Evolutionary conservation across 2,113 vertebrate genomes (phyloP), one percentile per base, ranked within the genome.

Genomic region (Dipodomys merriami): DNA sequence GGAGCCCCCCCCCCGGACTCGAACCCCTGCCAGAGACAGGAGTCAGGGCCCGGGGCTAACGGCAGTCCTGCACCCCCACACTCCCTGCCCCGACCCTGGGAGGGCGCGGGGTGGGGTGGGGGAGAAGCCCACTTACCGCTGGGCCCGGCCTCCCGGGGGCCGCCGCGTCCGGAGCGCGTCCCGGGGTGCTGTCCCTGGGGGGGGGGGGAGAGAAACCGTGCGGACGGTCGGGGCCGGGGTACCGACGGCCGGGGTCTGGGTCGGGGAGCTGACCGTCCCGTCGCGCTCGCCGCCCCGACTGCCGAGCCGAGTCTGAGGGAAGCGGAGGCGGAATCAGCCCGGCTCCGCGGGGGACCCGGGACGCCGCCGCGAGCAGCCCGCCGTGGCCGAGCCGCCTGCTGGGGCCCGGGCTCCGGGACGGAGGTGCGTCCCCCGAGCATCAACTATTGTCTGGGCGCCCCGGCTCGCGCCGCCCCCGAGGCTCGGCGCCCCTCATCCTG

Each of bases 161-260:
- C 11, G 82, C 94, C 77, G 94, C 83, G 91, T 97, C 96, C 90
- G 12, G 86, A 94, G 92, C 81, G 91, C 92, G 94, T 96, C 93
- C 80, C 86, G 94, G 93, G 95, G 94, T 95, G 94, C 90, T 91
- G 93, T 96, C 96, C 96, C 96, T 95, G 82, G 93, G 88, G 96
- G 95, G 92, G 88, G 96, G 94, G 92, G 95, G 96, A 95, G 53
- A 96, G 93, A 95, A 96, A 96, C 89, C 80, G 69, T 85, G 95
- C 44, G 67, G 93, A 57, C 94, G 9, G 89, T 78, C 94, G 76
- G 96, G 53, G 15, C 53, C 53, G 53, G 53, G 49, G 49, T 39
- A 39, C 49, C 10, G 49, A 16, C 9, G 53, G 53, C 15, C 53
- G 53, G 53, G 53, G 53, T 16, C 49, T 9, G 49, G 49, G 49